These are phyloP conservation scores for Gymnogyps californianus DNA, from an alignment of 2,113 vertebrate genomes.

Conservation along the genomic window DNA sequence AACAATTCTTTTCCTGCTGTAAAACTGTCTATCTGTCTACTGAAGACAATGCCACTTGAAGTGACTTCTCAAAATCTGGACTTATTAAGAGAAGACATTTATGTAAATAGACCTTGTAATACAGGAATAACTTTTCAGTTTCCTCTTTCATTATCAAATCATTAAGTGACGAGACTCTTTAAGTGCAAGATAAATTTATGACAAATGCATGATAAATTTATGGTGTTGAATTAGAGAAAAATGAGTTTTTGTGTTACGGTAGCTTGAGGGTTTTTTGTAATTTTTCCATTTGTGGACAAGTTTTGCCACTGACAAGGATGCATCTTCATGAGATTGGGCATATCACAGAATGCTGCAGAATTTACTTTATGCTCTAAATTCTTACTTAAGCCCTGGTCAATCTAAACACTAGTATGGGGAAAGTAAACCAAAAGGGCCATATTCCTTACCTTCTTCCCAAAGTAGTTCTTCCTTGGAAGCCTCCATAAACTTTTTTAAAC, in stretches of 20 bases:
- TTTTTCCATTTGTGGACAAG: not conserved
- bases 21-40: not conserved
- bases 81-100: constrained; percentile 16
- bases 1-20: not conserved
- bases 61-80: constrained; percentile 42
- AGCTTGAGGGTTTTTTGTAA: not conserved
- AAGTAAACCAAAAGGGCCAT: not conserved
- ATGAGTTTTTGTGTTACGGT: not conserved
- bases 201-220: not conserved
- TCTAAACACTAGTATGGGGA: not conserved
- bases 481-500: not conserved
- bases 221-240: not conserved
- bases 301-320: not conserved
- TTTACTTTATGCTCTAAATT: not conserved
- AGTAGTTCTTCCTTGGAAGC: not conserved
- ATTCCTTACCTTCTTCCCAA: not conserved
- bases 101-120: not conserved
- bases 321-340: not conserved
- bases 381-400: not conserved
- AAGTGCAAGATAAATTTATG: not conserved
- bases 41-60: not conserved
- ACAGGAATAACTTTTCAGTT: not conserved
- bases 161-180: not conserved
- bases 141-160: not conserved
- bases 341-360: not conserved